phyloP scores from a whole-genome alignment of 2,888 invertebrate species.

The Crioceris asparagi region DNA sequence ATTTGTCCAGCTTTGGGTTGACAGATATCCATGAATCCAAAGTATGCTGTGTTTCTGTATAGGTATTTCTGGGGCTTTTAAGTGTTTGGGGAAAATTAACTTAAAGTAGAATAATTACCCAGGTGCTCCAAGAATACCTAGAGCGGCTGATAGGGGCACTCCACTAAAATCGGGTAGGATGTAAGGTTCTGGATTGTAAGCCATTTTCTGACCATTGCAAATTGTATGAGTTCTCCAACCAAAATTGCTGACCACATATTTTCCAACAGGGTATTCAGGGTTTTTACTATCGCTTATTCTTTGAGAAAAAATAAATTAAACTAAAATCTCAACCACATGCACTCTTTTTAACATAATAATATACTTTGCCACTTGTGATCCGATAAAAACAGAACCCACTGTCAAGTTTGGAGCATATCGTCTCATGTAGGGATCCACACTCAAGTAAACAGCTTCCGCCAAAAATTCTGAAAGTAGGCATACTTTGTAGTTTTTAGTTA shows the following conservation, averaged over 20 bases:
- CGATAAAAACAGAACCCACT: background rate
- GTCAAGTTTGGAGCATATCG: conserved; percentile 37
- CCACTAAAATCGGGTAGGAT: conserved; percentile 51
- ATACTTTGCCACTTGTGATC: too few species aligned
- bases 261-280: conserved; percentile 51
- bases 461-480: conserved; percentile 59
- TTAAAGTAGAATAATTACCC: conserved; percentile 40
- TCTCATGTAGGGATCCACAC: conserved; percentile 65
- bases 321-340: too few species aligned
- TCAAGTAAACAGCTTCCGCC: conserved; percentile 54
- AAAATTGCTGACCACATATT: conserved; percentile 48
- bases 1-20: conserved; percentile 61
- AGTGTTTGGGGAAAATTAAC: background rate
- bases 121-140: conserved; percentile 62
- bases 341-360: too few species aligned
- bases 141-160: conserved; percentile 49
- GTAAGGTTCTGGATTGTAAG: too few species aligned
- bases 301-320: conserved; percentile 5
- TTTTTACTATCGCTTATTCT: conserved; percentile 60
- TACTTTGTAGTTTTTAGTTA: too few species aligned
- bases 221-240: conserved; percentile 60
- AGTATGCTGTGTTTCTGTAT: conserved; percentile 58
- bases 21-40: conserved; percentile 62
- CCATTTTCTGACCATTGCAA: conserved; percentile 43
- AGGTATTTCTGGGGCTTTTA: conserved; percentile 1